Percentiles rank a stretch among this genome's conserved stretches.
phyloP scores from a whole-genome alignment of 1,140 invertebrate species.

The Drosophila mayri region DNA sequence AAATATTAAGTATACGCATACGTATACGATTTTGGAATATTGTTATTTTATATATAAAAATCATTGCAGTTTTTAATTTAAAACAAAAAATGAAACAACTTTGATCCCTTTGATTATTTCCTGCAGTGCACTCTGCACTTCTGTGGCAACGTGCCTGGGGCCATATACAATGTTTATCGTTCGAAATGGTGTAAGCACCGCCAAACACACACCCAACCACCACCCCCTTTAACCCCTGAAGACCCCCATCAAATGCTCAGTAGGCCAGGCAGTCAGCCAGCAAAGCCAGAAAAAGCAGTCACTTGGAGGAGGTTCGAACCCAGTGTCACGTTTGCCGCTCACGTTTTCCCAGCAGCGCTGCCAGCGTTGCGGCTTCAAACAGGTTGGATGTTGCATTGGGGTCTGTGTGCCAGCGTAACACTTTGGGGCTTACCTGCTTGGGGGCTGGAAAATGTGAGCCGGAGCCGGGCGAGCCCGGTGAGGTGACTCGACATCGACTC shows the following conservation, averaged over 20 bases:
- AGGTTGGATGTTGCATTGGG: constrained; percentile 63
- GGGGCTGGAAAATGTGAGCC: constrained; percentile 2
- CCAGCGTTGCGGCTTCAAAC: constrained; percentile 45
- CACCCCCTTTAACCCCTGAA: constrained; percentile 5
- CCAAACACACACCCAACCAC: neutral
- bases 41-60: neutral
- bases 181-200: constrained; percentile 45
- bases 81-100: neutral
- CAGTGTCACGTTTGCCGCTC: constrained; percentile 76
- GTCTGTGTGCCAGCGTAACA: constrained; percentile 58
- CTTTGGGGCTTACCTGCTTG: constrained; percentile 24
- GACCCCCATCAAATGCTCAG: constrained; percentile 51
- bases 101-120: neutral
- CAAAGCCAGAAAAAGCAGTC: constrained; percentile 20
- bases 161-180: constrained; percentile 56
- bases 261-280: constrained; percentile 58
- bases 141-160: constrained; percentile 49
- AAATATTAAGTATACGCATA: neutral
- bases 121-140: neutral
- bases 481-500: constrained; percentile 1
- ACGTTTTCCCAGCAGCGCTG: constrained; percentile 72
- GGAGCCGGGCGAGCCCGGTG: constrained; percentile 7
- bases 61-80: too few relatives aligned
- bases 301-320: constrained; percentile 59
- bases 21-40: too few relatives aligned